Evolutionary conservation across 1,140 invertebrate species (phyloP), one percentile per base, ranked within the genome.

Genomic region (Apis laboriosa): DNA sequence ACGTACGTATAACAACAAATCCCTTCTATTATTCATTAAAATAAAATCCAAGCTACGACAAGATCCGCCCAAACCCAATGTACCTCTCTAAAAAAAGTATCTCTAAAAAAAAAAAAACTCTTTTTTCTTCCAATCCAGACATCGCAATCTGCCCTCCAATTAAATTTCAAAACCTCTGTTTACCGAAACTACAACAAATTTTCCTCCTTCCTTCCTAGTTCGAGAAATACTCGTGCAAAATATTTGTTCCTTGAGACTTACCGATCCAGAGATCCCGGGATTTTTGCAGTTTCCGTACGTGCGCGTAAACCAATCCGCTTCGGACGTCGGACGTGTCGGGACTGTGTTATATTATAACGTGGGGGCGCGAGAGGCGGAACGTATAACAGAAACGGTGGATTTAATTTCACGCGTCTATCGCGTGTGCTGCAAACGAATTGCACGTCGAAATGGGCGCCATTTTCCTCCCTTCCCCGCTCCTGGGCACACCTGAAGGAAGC

Each of bases 361-460:
- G 21, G 67, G 49, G 67, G 34, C 7, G 66, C n/a, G n/a, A 15
- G 49, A 70, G 21, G n/a, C n/a, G 24, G 67, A 70, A 21, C 67
- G 49, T 12, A 12, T 24, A 51, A 51, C 66, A 68, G 66, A 68
- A 68, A 51, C 66, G 43, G 49, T 13, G 67, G 67, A 70, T 70
- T 70, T 70, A 17, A 70, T 70, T 70, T 70, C 67, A 70, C 67
- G 49, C 67, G 49, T 70, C 67, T 53, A 70, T 70, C 67, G n/a
- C 67, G 67, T 17, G 49, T 49, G 7, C 67, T n/a, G 49, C 49
- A 24, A 70, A 70, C 67, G 67, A 70, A 70, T 53, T 12, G 13
- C 67, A 24, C 12, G 21, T 17, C 11, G 66, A 67, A 66, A 66
- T 11, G 17, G 34, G 34, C 34, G 34, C 34, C 34, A 43, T 43